Evolutionary conservation across 2,797 vertebrate species (phyloP).

Genomic region (Phylloscopus collybita): DNA sequence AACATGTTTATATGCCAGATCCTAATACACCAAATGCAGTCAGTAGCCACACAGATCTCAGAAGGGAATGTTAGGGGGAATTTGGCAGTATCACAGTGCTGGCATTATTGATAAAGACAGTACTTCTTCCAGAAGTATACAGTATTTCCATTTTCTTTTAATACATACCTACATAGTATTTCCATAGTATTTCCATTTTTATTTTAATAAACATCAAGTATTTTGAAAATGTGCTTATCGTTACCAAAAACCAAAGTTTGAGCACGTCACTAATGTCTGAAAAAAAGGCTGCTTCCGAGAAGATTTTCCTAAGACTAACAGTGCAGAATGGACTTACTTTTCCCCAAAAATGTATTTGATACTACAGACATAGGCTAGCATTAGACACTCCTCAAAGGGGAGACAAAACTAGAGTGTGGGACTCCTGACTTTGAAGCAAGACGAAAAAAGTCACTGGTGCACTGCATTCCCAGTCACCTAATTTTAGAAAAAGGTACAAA

Average conservation of each 20-base stretch:
- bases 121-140: neutral
- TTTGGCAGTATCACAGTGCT: neutral
- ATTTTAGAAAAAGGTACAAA: neutral
- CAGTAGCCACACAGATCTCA: neutral
- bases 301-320: neutral
- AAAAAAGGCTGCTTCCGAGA: neutral
- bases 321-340: neutral
- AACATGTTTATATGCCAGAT: neutral
- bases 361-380: neutral
- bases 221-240: neutral
- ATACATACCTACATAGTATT: neutral
- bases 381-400: neutral
- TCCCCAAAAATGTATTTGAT: accelerated
- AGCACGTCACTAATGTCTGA: neutral
- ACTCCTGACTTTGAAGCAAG: neutral
- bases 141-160: neutral
- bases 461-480: neutral
- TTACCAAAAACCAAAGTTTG: neutral
- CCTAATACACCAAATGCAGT: neutral
- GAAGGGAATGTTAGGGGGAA: neutral
- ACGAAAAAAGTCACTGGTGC: neutral
- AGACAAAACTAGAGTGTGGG: neutral
- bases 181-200: neutral
- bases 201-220: neutral
- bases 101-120: neutral